Percentiles rank a stretch among this genome's conserved stretches.
These are phyloP conservation scores for Luehdorfia chinensis DNA, from an alignment of 1,140 invertebrate genomes.

Conservation along the genomic window DNA sequence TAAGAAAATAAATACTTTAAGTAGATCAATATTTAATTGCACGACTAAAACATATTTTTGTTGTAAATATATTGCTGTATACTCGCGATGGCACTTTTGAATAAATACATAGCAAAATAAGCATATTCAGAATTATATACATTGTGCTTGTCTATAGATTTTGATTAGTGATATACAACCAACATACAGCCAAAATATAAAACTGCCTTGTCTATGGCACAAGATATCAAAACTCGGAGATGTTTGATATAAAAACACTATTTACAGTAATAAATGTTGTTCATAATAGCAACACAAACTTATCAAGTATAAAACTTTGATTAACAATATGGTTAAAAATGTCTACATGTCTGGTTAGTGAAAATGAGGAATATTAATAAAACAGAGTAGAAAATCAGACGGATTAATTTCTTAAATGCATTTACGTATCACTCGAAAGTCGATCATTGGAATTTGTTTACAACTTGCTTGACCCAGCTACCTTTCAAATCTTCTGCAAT, in stretches of 20 bases:
- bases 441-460: slow-evolving; percentile 76
- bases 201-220: slow-evolving; percentile 64
- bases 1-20: slow-evolving; percentile 66
- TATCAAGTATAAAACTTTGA: slow-evolving; percentile 21
- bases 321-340: not conserved
- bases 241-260: slow-evolving; percentile 49
- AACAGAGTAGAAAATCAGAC: slow-evolving; percentile 36
- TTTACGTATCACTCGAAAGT: slow-evolving; percentile 29
- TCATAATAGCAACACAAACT: slow-evolving; percentile 3
- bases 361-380: not conserved
- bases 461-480: slow-evolving; percentile 75
- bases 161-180: slow-evolving; percentile 31
- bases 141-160: slow-evolving; percentile 33
- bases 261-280: slow-evolving; percentile 43
- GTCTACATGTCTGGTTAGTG: too few species aligned
- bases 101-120: slow-evolving; percentile 63
- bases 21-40: slow-evolving; percentile 54
- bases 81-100: slow-evolving; percentile 57
- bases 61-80: slow-evolving; percentile 37
- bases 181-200: slow-evolving; percentile 38
- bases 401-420: slow-evolving; percentile 48
- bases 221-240: slow-evolving; percentile 52
- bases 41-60: slow-evolving; percentile 37
- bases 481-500: slow-evolving; percentile 46
- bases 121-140: slow-evolving; percentile 45